Evolutionary conservation across 2,113 vertebrate species (phyloP), one percentile per base, ranked within the genome.

Genomic region (Podarcis cretensis): DNA sequence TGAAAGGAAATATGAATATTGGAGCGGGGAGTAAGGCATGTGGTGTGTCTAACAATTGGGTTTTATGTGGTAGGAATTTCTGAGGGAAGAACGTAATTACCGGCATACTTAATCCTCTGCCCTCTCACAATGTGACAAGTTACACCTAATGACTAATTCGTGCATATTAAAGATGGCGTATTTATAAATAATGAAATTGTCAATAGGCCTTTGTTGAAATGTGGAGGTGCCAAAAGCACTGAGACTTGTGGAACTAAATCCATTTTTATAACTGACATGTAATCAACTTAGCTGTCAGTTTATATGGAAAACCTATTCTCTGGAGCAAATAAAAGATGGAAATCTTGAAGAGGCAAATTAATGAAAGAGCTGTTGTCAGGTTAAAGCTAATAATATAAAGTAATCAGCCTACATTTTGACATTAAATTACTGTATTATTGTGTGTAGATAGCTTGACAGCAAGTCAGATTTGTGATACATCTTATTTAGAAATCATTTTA

Each of bases 251-350:
- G 91, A 95, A 94, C 92, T 93, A 96, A 97, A 97, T 97, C 97
- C 96, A 95, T 97, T 97, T 97, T 96, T 97, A 93, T 95, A 97
- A 96, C 95, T 96, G 96, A 92, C 96, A 96, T 97, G 96, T 97
- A 97, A 98, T 98, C 97, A 97, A 92, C 94, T 95, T 93, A 89
- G 92, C 95, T 98, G 97, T 98, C 97, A 96, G 92, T 94, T 96
- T 90, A 94, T 92, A 96, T 95, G 92, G 95, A 91, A 96, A 97
- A 95, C 84, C 94, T 97, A 96, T 95, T 97, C 95, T 96, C 95
- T 95, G 85, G 96, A 95, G 95, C 95, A 96, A 97, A 96, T 95
- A 96, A 94, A 95, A 96, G 94, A 97, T 96, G 95, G 95, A 94
- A 96, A 96, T 97, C 94, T 93, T 90, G 90, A 96, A 94, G 90